Evolutionary conservation across 2,888 invertebrate genomes (phyloP), one percentile per base, ranked within the genome.

Genomic region (Clanis bilineata): DNA sequence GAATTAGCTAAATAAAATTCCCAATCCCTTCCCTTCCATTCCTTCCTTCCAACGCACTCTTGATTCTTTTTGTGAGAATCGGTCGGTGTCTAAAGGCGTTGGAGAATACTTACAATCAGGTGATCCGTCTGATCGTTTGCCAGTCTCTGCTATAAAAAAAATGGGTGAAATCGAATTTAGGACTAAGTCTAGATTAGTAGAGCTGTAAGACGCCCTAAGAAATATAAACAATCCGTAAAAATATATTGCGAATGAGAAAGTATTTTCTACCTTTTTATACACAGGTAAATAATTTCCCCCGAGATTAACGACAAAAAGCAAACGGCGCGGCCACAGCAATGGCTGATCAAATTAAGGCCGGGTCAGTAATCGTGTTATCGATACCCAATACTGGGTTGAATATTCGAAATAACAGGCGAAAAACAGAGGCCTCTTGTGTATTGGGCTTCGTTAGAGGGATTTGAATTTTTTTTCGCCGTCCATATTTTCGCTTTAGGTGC

Each of bases 351-450:
- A 90, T 92, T 92, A 91, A 84, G 86, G 82, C 75, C 81, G 85
- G 90, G 90, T 90, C 91, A 91, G 88, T 92, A 91, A 92, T 92
- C 88, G 81, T 79, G 85, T 92, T 92, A 91, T 89, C 76, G 90
- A 90, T 86, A 90, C 80, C 87, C 85, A 90, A 91, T 87, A 90
- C 86, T 79, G 75, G 79, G 74, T 71, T 76, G 79, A 85, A 82
- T 83, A 84, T 86, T 83, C 84, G 77, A 76, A 85, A 86, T 85
- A 88, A 87, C 81, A 79, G 75, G 73, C 84, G 83, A 82, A 88
- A 88, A 89, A 87, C 85, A 86, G 77, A 76, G 77, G 81, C 78
- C 91, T 89, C 90, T 71, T 70, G 90, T 80, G 91, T 84, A 90
- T 90, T 88, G 82, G 73, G 77, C 79, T 88, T 92, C 91, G 91